Base-by-base conservation (phyloP, 2,888 invertebrate species). In the Heterodera filipjevi region DNA sequence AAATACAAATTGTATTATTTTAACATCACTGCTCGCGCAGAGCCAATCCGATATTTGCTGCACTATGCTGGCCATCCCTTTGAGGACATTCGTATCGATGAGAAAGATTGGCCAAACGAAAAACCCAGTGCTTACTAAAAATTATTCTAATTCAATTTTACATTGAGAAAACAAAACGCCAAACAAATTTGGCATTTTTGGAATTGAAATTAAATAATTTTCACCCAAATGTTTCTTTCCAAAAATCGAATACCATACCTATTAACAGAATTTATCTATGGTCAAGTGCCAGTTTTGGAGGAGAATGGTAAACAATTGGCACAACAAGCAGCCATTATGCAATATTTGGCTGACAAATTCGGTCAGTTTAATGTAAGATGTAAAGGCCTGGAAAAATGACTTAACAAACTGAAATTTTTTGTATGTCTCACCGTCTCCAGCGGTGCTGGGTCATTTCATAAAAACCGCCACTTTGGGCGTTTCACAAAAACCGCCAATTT, bases 281-380 rank as follows among this genome's bases (percentile, higher is more conserved):
- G 77, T 27, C 64, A 77, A 72, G n/a, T 77, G 66, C 77, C 77
- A 12, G 73, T 77, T n/a, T 35, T 77, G 66, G 73, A 73, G 33
- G 77, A 74, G 32, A 74, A 77, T 46, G 77, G 77, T 30, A 77
- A 77, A 46, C 35, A 35, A 44, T 39, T 77, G 30, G 73, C 73
- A 64, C 77, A 77, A 33, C 53, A 32, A 27, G 49, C 30, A 14
- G 75, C 73, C 39, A 77, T 77, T 73, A 3, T 30, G 27, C 72
- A 49, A 22, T 64, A 66, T 66, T 59, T 77, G 33, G 77, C 39
- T 12, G 35, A 49, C 12, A 39, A 39, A 66, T 76, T 76, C 39
- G 76, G 76, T 53, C 19, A 3, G 53, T 53, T 53, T 53, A 22
- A 49, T 32, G n/a, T n/a, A n/a, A n/a, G n/a, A n/a, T n/a, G n/a